phyloP scores from a whole-genome alignment of 2,113 vertebrate genomes.

The Hemicordylus capensis region DNA sequence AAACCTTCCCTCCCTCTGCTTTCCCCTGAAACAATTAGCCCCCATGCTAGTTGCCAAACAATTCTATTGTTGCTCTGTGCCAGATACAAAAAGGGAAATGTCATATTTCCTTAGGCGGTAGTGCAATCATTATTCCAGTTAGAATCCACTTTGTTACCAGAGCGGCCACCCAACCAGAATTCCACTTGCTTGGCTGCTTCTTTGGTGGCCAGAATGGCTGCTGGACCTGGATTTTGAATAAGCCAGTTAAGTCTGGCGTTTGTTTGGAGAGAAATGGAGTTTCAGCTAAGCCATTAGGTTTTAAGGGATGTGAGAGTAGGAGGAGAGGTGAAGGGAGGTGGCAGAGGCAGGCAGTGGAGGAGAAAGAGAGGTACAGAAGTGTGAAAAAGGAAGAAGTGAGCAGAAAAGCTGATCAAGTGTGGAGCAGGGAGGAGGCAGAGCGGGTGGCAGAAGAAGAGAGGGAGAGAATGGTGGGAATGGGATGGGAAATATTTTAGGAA shows the following conservation, averaged over 20 bases:
- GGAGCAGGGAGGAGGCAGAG: too few species aligned
- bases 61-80: neutral
- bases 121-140: neutral
- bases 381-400: too few species aligned
- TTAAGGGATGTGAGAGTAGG: neutral
- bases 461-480: too few species aligned
- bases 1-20: neutral
- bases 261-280: too few species aligned
- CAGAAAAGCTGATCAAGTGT: too few species aligned
- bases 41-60: neutral
- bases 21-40: neutral
- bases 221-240: too few species aligned
- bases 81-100: neutral
- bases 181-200: neutral
- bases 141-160: neutral
- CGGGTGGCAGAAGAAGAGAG: too few species aligned
- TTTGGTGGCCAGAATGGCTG: too few species aligned
- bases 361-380: neutral
- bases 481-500: too few species aligned
- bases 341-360: neutral
- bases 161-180: neutral
- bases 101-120: neutral
- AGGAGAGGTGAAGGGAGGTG: neutral
- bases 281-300: neutral
- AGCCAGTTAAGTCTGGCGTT: too few species aligned